Conservation (phyloP, 1,140 invertebrate genomes). For the Drosophila biarmipes region DNA sequence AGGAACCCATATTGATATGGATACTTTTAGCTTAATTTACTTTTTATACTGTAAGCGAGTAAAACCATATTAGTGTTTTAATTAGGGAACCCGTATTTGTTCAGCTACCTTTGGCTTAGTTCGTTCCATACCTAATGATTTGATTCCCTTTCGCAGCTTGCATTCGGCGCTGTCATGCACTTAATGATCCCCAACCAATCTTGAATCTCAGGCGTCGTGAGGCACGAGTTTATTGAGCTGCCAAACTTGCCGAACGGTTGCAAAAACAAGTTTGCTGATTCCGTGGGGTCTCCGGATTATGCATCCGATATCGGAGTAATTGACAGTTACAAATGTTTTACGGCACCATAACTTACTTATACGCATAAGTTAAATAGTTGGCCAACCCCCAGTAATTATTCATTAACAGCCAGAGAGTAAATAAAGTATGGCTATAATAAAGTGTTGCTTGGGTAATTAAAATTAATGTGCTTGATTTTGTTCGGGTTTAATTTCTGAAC, state of each 20-base stretch:
- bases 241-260: constrained; percentile 27
- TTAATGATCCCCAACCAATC: constrained; percentile 38
- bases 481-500: background rate
- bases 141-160: constrained; percentile 27
- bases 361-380: constrained; percentile 25
- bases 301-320: constrained; percentile 40
- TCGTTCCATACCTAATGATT: constrained; percentile 4
- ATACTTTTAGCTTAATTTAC: background rate
- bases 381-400: constrained; percentile 15
- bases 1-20: constrained; percentile 2
- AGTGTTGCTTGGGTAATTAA: background rate
- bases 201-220: background rate
- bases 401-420: constrained; percentile 6
- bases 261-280: constrained; percentile 39
- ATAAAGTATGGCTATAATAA: background rate
- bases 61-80: background rate
- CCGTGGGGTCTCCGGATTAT: constrained; percentile 27
- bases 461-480: background rate
- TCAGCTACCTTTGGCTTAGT: background rate
- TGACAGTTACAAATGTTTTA: constrained; percentile 55
- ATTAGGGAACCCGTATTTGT: constrained; percentile 2
- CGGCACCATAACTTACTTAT: constrained; percentile 33
- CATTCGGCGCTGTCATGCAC: constrained; percentile 38
- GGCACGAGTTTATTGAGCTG: constrained; percentile 30
- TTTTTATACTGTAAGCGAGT: too few relatives aligned